phyloP scores from a whole-genome alignment of 2,888 invertebrate species.

The Eristalis intricaria region DNA sequence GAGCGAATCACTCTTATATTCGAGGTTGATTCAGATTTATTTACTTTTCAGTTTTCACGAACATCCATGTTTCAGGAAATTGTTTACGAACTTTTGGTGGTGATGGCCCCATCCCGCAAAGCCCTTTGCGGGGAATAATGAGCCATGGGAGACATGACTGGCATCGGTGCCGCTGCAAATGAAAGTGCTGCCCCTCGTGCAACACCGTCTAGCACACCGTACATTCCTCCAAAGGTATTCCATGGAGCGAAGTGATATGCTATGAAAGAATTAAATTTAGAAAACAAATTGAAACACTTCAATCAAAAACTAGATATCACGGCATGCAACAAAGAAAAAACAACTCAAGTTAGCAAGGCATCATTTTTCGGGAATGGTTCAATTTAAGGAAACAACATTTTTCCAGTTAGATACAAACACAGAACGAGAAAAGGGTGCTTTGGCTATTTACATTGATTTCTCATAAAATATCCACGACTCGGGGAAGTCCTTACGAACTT shows the following conservation, averaged over 20 bases:
- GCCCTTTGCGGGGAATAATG: neutral
- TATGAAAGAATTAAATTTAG: no score
- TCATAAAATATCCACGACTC: no score
- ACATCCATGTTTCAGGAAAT: slow-evolving; percentile 27
- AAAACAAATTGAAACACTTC: neutral
- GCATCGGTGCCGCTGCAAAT: neutral
- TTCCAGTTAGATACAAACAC: no score
- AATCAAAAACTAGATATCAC: neutral
- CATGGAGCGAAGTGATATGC: neutral
- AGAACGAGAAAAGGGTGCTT: no score
- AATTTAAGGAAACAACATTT: no score
- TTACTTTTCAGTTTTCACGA: slow-evolving; percentile 9
- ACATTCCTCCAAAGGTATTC: neutral
- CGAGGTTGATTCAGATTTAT: neutral
- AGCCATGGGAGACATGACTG: neutral
- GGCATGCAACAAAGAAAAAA: neutral
- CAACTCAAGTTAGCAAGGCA: neutral
- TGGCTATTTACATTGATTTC: no score
- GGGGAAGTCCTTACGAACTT: no score
- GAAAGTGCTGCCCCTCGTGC: neutral
- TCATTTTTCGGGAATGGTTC: no score
- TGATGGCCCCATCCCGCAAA: neutral
- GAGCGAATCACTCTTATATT: neutral
- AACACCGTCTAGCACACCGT: neutral
- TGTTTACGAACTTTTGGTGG: neutral